Percentiles rank a stretch among this genome's conserved stretches.
Evolutionary conservation across 2,888 invertebrate species (phyloP).

Genomic region (Lasioglossum morio): DNA sequence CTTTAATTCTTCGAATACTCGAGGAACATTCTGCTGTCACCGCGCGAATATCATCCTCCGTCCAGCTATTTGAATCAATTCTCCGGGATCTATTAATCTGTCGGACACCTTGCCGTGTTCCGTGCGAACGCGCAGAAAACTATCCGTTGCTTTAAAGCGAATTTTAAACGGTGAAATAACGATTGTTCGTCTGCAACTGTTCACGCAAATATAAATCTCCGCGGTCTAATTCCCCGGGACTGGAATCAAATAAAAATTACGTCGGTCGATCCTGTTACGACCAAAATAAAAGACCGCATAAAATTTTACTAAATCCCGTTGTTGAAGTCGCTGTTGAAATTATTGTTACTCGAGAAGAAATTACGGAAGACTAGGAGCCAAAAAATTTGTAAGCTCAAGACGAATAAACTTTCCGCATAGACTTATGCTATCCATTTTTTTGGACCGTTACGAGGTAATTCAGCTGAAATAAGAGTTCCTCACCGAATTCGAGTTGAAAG

Average conservation of each 20-base stretch:
- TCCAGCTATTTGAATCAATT: neutral
- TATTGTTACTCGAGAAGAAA: no score
- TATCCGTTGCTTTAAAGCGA: neutral
- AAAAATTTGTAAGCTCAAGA: no score
- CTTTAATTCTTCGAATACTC: conserved; percentile 50
- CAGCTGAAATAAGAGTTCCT: neutral
- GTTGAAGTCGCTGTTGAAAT: neutral
- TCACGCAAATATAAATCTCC: neutral
- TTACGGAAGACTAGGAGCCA: no score
- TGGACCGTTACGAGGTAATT: neutral
- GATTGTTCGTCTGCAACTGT: neutral
- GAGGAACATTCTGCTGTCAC: conserved; percentile 22
- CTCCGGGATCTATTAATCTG: neutral
- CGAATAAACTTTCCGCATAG: neutral
- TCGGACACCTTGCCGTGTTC: neutral
- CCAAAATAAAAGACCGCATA: neutral
- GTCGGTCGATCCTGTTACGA: neutral
- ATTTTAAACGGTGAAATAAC: neutral
- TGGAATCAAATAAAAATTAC: neutral
- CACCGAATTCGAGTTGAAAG: neutral
- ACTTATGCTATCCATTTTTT: neutral
- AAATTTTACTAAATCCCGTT: neutral
- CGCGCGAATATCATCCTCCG: conserved; percentile 15
- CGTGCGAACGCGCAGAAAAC: neutral
- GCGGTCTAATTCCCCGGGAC: neutral